phyloP scores from a whole-genome alignment of 1,140 invertebrate species.

The Papilio xuthus region DNA sequence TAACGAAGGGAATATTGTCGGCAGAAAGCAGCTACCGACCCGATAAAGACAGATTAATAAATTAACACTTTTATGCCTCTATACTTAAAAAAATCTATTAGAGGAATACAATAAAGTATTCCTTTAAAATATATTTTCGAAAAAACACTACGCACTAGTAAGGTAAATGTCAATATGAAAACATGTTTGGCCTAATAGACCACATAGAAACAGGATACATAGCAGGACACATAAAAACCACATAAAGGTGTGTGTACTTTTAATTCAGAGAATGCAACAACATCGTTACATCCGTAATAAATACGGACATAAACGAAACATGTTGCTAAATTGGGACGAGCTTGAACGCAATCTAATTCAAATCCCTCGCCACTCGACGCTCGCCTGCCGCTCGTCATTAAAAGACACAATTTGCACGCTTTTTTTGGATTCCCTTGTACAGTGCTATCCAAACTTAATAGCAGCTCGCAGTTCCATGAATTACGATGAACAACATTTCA shows the following conservation, averaged over 20 bases:
- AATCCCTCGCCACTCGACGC: conserved; percentile 4
- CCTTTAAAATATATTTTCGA: no score
- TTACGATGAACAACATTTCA: no score
- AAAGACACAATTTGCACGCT: conserved; percentile 1
- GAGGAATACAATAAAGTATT: no score
- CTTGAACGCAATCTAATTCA: conserved; percentile 9
- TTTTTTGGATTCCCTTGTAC: conserved; percentile 6
- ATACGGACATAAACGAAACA: conserved; percentile 14
- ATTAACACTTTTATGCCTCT: neutral
- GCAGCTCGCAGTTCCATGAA: neutral
- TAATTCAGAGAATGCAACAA: conserved; percentile 1
- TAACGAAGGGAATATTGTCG: conserved; percentile 12
- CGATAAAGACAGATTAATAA: neutral
- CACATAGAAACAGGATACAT: neutral
- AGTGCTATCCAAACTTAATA: neutral
- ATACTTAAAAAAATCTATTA: no score
- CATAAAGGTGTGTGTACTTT: neutral
- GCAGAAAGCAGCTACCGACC: neutral
- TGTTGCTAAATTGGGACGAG: conserved; percentile 19
- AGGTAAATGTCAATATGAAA: no score
- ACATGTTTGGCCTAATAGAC: neutral
- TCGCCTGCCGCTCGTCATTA: conserved; percentile 14
- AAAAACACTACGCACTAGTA: no score
- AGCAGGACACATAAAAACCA: no score
- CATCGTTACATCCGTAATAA: conserved; percentile 22